Evolutionary conservation across 2,888 invertebrate genomes (phyloP), one percentile per base, ranked within the genome.

Genomic region (Loripinus fragilis): DNA sequence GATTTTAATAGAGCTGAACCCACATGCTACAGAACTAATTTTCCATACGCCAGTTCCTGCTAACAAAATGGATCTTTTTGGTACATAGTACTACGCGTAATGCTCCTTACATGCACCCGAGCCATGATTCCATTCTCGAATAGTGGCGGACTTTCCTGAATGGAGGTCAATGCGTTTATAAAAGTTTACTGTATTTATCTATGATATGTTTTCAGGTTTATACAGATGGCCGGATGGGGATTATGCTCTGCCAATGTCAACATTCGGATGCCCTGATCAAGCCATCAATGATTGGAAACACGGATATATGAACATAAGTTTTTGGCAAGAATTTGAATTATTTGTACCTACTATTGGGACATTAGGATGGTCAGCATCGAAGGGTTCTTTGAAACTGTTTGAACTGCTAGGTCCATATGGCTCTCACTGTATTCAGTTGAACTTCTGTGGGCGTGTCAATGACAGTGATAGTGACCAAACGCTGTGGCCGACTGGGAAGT

Each of bases 181-280:
- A n/a, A n/a, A n/a, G n/a, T n/a, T n/a, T n/a, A n/a, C n/a, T n/a
- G n/a, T n/a, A n/a, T n/a, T n/a, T n/a, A n/a, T n/a, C n/a, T n/a
- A n/a, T n/a, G n/a, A n/a, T 38, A 38, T 45, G 2, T 15, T 45
- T 45, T 20, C n/a, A 45, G 45, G 45, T 45, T 8, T 20, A 3
- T 3, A 3, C 3, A 8, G 33, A 33, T 83, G 83, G 83, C 83
- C 80, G 7, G 64, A 41, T 12, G 78, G 74, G 20, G 35, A 68
- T 1, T 83, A 77, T 42, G 68, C 71, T 25, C 52, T 83, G 0
- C 80, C 78, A 23, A 66, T 69, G 12, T 71, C 83, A 12, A 70
- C 73, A 45, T 83, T 78, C 45, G 83, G 83, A 20, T 83, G 83
- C 60, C 83, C 83, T n/a, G 83, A 83, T 23, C 38, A 41, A 15